Conservation (phyloP, 1,140 invertebrate genomes). For the Polypedilum pembai region DNA sequence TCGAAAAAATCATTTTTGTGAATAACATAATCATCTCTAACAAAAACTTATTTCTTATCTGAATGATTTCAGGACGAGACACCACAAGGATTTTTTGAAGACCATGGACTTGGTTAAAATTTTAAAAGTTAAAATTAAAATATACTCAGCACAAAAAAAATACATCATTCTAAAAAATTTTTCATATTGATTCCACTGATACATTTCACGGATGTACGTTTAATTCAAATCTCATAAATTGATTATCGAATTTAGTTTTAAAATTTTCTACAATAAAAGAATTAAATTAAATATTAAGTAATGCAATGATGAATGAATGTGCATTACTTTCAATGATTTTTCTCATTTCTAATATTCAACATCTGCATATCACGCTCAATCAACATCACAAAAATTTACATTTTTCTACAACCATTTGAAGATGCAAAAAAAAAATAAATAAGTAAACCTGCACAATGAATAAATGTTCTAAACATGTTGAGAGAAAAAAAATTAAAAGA, state of each 20-base stretch:
- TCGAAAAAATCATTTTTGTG: not conserved
- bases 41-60: constrained; percentile 34
- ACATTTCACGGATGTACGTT: no score
- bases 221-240: not conserved
- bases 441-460: no score
- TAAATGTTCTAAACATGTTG: no score
- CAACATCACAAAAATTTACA: no score
- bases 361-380: no score
- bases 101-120: constrained; percentile 87
- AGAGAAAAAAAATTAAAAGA: no score
- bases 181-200: not conserved
- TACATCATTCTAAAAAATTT: not conserved
- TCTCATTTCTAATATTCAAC: no score
- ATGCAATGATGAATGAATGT: no score
- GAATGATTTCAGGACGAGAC: constrained; percentile 88
- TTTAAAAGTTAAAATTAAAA: not conserved
- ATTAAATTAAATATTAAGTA: no score
- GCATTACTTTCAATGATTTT: no score
- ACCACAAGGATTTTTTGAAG: constrained; percentile 96
- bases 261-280: not conserved
- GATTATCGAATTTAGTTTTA: not conserved
- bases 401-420: no score
- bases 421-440: no score
- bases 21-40: not conserved
- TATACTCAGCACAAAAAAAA: not conserved